phyloP scores from a whole-genome alignment of 2,888 invertebrate genomes.

The Malthinus flaveolus region DNA sequence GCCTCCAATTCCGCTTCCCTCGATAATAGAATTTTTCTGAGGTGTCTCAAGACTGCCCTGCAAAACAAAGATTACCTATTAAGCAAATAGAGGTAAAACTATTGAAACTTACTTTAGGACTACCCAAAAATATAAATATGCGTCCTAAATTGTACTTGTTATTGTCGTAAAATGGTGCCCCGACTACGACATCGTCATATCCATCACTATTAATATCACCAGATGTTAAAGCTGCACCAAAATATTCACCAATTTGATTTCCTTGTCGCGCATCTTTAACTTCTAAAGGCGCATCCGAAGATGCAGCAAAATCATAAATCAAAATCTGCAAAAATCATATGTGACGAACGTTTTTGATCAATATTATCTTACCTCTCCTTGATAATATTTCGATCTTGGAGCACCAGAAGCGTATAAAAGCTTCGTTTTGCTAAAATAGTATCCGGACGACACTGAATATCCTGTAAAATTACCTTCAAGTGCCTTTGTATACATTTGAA shows the following conservation, averaged over 20 bases:
- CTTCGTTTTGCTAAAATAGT: slow-evolving; percentile 51
- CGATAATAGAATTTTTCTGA: slow-evolving; percentile 27
- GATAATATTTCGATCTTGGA: slow-evolving; percentile 52
- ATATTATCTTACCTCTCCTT: slow-evolving; percentile 41
- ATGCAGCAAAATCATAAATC: slow-evolving; percentile 22
- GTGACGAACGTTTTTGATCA: neutral
- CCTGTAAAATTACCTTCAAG: slow-evolving; percentile 48
- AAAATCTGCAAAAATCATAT: slow-evolving; percentile 14
- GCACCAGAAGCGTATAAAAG: slow-evolving; percentile 58
- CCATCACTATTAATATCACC: slow-evolving; percentile 67
- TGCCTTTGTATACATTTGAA: neutral
- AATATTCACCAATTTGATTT: slow-evolving; percentile 65
- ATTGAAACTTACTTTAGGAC: slow-evolving; percentile 23
- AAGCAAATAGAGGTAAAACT: neutral
- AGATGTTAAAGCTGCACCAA: slow-evolving; percentile 63
- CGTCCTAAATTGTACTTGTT: slow-evolving; percentile 54
- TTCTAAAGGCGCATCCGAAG: slow-evolving; percentile 19
- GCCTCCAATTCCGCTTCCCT: slow-evolving; percentile 39
- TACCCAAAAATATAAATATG: slow-evolving; percentile 53
- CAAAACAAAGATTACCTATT: slow-evolving; percentile 1
- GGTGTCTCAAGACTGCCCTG: slow-evolving; percentile 32
- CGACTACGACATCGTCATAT: slow-evolving; percentile 65
- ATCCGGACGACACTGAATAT: slow-evolving; percentile 60
- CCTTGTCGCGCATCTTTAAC: slow-evolving; percentile 46
- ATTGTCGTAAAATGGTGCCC: slow-evolving; percentile 59